phyloP scores from a whole-genome alignment of 2,888 invertebrate species.

The Nephrotoma guestfalica region DNA sequence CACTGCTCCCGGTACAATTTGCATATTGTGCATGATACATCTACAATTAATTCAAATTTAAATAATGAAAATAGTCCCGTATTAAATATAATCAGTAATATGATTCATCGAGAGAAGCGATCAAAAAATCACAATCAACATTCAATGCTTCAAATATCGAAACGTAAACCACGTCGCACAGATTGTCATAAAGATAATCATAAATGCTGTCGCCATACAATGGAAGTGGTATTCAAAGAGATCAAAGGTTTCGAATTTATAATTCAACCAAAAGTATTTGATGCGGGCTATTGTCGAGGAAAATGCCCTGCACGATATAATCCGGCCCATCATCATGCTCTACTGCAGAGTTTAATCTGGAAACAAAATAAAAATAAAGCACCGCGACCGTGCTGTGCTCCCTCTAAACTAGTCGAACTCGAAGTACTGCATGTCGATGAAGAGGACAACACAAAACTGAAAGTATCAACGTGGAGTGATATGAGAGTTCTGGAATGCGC shows the following conservation, averaged over 20 bases:
- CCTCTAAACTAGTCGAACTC: conserved; percentile 46
- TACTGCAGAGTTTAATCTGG: conserved; percentile 52
- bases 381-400: conserved; percentile 50
- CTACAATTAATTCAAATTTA: not conserved
- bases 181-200: conserved; percentile 40
- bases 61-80: conserved; percentile 21
- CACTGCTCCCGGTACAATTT: conserved; percentile 31
- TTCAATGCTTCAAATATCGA: conserved; percentile 10
- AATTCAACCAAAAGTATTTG: conserved; percentile 51
- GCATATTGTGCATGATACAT: conserved; percentile 25
- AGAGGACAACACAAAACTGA: conserved; percentile 42
- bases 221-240: conserved; percentile 50
- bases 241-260: conserved; percentile 49
- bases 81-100: conserved; percentile 25
- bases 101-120: conserved; percentile 19
- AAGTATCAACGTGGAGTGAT: conserved; percentile 52
- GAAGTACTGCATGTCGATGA: conserved; percentile 52
- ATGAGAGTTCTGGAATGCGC: conserved; percentile 58
- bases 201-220: conserved; percentile 48
- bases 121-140: conserved; percentile 14
- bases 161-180: conserved; percentile 32
- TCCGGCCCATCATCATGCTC: conserved; percentile 54
- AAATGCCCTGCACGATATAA: conserved; percentile 52
- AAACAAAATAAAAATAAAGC: conserved; percentile 39
- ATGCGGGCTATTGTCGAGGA: conserved; percentile 56